Evolutionary conservation across 2,888 invertebrate species (phyloP).

Genomic region (Pandemis heparana): DNA sequence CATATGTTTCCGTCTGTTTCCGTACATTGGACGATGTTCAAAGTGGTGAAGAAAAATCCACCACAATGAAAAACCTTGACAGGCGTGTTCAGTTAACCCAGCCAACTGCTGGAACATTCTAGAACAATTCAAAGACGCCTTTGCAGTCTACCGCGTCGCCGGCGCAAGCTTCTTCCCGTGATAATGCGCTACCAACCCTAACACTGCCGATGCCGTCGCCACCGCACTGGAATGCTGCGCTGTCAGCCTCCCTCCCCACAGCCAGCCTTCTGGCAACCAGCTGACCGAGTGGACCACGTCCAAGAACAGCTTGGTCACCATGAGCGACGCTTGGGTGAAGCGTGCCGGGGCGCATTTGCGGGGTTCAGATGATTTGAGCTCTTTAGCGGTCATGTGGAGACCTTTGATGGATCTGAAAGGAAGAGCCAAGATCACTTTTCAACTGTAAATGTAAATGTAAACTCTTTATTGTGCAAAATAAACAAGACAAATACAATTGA

Average conservation of each 20-base stretch:
- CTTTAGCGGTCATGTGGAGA: conserved; percentile 61
- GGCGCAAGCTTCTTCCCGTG: conserved; percentile 63
- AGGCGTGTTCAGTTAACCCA: no score
- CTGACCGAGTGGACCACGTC: conserved; percentile 93
- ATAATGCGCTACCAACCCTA: conserved; percentile 71
- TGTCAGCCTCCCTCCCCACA: conserved; percentile 91
- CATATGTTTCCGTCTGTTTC: no score
- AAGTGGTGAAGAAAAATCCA: no score
- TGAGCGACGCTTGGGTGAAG: conserved; percentile 69
- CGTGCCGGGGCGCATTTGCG: conserved; percentile 70
- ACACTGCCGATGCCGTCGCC: conserved; percentile 66
- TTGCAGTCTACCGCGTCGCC: conserved; percentile 44
- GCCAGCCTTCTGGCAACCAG: conserved; percentile 91
- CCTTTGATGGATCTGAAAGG: conserved; percentile 68
- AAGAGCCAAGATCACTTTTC: not conserved
- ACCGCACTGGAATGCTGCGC: conserved; percentile 61
- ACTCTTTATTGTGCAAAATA: no score
- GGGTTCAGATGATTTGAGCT: conserved; percentile 56
- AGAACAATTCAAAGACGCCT: no score
- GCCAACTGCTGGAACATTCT: no score
- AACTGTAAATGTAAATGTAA: no score
- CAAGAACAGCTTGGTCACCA: conserved; percentile 75
- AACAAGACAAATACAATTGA: no score
- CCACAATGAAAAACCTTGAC: no score
- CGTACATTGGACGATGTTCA: no score